Evolutionary conservation across 2,888 invertebrate species (phyloP), one percentile per base, ranked within the genome.

Genomic region (Chymomyza amoena): DNA sequence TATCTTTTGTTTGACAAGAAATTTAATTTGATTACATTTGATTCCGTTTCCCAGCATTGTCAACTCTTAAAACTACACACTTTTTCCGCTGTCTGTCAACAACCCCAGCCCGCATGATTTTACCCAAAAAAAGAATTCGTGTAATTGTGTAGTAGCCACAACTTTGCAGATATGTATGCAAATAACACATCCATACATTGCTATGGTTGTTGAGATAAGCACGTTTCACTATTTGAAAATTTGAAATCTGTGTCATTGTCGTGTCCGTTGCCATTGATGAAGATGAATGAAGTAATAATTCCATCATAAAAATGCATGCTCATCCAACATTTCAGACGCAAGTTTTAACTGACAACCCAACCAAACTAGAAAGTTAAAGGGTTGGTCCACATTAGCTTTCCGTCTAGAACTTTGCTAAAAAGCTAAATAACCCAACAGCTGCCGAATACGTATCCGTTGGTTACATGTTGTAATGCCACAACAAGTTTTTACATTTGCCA

Each of bases 231-330:
- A 45, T 59, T 57, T 66, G 18, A 16, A 50, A 39, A 54, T 66
- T 39, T 32, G 61, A 64, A 78, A 62, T 66, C 61, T 66, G 71
- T 70, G 69, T 72, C 69, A 69, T 72, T 61, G 69, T 64, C 69
- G 39, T 20, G 16, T 2, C n/a, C 7, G 54, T 73, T 61, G 59
- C 50, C 50, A 69, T 72, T 86, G 84, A 84, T 82, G 87, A 84
- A 84, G 84, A 87, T 87, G 84, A 87, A 85, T 87, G 87, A 87
- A 87, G 84, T 87, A 87, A 85, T 87, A 87, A 87, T 86, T 84
- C 84, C 80, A 74, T 85, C 84, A 85, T 85, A 85, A 85, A 84
- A 81, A 79, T 78, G 86, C 79, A 67, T 73, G 76, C 78, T 76
- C 78, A 73, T 70, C 36, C 68, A 73, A 78, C 78, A 76, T 73